phyloP scores from a whole-genome alignment of 2,797 vertebrate species.

The Rhynchonycteris naso region DNA sequence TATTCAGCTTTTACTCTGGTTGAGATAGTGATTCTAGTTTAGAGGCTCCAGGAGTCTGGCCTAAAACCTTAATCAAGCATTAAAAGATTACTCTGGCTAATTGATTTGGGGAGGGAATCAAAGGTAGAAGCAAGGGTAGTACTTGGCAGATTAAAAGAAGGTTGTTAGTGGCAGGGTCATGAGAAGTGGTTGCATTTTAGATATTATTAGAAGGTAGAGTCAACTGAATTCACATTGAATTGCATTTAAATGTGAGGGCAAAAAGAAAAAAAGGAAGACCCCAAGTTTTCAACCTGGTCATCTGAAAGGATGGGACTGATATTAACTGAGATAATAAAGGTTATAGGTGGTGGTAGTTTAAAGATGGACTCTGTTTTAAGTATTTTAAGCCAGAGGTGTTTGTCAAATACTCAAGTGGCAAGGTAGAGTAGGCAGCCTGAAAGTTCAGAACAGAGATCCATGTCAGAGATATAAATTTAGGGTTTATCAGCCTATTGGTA shows the following conservation, averaged over 20 bases:
- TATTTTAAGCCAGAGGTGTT: neutral
- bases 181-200: neutral
- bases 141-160: neutral
- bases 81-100: neutral
- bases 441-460: neutral
- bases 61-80: neutral
- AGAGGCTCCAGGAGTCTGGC: neutral
- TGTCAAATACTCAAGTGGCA: neutral
- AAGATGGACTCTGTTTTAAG: neutral
- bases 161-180: neutral
- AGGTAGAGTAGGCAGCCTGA: neutral
- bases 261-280: neutral
- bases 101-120: neutral
- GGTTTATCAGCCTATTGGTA: neutral
- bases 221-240: neutral
- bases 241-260: neutral
- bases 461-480: neutral
- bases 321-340: neutral
- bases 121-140: neutral
- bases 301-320: neutral
- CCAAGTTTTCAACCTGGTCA: neutral
- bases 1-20: neutral
- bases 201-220: neutral
- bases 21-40: neutral
- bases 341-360: neutral